A percentile compares a stretch with the other conserved stretches of the same genome.
These are phyloP conservation scores for Nothoprocta perdicaria DNA, from an alignment of 2,113 vertebrate genomes.

Conservation along the genomic window DNA sequence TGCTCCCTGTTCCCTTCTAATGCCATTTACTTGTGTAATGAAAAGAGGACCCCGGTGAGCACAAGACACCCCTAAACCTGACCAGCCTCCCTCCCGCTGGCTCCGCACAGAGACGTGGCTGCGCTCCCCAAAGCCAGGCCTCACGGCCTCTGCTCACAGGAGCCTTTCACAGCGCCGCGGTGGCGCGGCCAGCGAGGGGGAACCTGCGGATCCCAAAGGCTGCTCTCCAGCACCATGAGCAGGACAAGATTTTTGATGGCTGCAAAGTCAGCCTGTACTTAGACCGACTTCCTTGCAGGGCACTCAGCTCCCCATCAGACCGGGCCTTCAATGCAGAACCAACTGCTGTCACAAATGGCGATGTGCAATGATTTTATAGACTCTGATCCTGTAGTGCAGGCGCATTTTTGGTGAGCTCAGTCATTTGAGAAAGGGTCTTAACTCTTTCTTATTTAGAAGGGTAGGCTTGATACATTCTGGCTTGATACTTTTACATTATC, in stretches of 20 bases:
- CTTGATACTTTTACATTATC: not conserved
- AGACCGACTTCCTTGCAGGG: not conserved
- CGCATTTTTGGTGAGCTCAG: not conserved
- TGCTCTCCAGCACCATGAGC: not conserved
- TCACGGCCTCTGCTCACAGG: not conserved
- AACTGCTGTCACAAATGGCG: not conserved
- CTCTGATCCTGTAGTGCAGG: not conserved
- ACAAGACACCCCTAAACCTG: not conserved
- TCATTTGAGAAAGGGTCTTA: not conserved
- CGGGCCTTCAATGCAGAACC: not conserved
- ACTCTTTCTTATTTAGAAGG: constrained; percentile 26
- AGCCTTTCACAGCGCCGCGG: not conserved
- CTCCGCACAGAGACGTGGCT: not conserved
- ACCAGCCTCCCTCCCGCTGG: not conserved
- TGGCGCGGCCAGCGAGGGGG: not conserved
- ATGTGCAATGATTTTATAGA: accelerated
- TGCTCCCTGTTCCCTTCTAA: not conserved
- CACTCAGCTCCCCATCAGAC: not conserved
- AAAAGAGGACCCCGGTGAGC: not conserved
- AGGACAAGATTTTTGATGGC: constrained; percentile 9
- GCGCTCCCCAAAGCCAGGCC: not conserved
- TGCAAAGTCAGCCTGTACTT: not conserved
- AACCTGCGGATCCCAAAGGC: constrained; percentile 1
- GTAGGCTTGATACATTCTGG: not conserved
- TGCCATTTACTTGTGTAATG: not conserved